These are phyloP conservation scores for Tribolium madens DNA, from an alignment of 1,140 invertebrate genomes.

Conservation along the genomic window DNA sequence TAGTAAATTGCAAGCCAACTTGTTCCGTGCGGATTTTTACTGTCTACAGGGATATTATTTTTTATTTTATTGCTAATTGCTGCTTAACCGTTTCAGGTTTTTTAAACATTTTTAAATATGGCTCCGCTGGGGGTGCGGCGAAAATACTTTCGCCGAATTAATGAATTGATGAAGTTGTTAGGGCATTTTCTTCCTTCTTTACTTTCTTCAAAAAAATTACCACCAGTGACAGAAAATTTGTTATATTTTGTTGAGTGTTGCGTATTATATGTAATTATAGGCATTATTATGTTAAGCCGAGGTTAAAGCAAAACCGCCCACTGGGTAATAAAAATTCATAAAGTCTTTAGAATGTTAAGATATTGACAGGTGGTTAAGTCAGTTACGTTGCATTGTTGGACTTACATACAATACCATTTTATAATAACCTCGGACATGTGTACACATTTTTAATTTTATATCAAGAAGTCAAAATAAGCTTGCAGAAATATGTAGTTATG, in stretches of 20 bases:
- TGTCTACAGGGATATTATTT: slow-evolving; percentile 59
- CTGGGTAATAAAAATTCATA: background rate
- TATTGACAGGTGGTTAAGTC: background rate
- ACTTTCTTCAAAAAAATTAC: too few relatives aligned
- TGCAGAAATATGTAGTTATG: too few relatives aligned
- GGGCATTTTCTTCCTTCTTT: background rate
- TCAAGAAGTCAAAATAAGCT: too few relatives aligned
- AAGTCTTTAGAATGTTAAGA: background rate
- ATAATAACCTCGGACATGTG: too few relatives aligned
- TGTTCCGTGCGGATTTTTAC: slow-evolving; percentile 57
- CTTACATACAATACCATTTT: background rate
- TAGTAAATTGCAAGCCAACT: slow-evolving; percentile 57
- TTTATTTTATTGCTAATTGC: slow-evolving; percentile 65
- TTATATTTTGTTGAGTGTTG: background rate
- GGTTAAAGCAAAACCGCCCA: background rate
- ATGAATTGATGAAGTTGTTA: slow-evolving; percentile 16
- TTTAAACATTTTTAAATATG: slow-evolving; percentile 12
- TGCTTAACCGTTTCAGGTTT: slow-evolving; percentile 52
- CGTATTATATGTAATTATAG: background rate
- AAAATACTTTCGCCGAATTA: background rate
- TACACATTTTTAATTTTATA: too few relatives aligned
- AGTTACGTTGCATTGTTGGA: background rate
- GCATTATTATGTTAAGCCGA: background rate
- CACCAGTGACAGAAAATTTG: too few relatives aligned
- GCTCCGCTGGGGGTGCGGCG: background rate